Evolutionary conservation across 2,797 vertebrate genomes (phyloP), one percentile per base, ranked within the genome.

Genomic region (Poecilia picta): DNA sequence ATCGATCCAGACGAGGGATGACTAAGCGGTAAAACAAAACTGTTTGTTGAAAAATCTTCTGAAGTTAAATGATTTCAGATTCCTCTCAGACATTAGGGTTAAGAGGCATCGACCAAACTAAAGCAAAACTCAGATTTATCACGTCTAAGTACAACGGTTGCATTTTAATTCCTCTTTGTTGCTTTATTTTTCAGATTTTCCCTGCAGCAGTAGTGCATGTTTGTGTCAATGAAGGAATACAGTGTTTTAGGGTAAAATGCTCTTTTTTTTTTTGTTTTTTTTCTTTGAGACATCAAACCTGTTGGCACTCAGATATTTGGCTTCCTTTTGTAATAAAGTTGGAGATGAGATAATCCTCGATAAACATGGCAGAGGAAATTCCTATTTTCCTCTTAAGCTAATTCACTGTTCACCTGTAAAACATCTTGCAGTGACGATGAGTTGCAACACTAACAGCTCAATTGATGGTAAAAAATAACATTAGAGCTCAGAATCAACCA

Each of bases 211-310:
- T 46, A 33, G 25, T 64, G 47, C 4, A 25, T 68, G 15, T 18
- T 68, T 57, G 12, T 55, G 66, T 36, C 39, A n/a, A 53, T 20
- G 86, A 86, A 88, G 74, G 74, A 89, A 73, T 7, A 0, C 15
- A 47, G 41, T 75, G 12, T 41, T 33, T 36, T 31, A 5, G 16
- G 43, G 74, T 68, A 15, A 45, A 46, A 45, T 20, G 36, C 78
- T 0, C 4, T 81, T 62, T 72, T 72, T 2, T 18, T 46, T 41
- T 16, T 57, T 81, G n/a, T n/a, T 66, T 13, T 53, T 81, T 68
- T 75, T 72, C 4, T 36, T 64, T 36, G 2, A 66, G 41, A 41
- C 39, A 15, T 2, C 2, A 12, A 68, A 68, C 10, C 4, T 66
- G 62, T 39, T 66, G 18, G 62, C 33, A 25, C 64, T 25, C 3